Conservation (phyloP, 2,113 vertebrate species). For the Alouatta palliata region DNA sequence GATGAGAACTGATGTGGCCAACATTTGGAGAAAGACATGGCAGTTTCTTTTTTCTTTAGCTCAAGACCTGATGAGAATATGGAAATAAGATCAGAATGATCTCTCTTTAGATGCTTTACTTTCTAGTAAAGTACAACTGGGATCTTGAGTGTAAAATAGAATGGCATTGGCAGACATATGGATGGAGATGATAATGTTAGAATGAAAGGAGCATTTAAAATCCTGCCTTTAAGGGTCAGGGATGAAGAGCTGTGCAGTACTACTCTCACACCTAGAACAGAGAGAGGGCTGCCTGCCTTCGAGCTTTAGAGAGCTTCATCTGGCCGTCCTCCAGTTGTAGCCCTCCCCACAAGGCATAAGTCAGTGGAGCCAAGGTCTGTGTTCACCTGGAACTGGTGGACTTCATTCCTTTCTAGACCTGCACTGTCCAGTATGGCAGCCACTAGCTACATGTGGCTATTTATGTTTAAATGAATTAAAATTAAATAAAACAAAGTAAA, state of each 20-base stretch:
- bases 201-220: neutral
- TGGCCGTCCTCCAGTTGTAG: neutral
- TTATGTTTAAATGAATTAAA: neutral
- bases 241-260: neutral
- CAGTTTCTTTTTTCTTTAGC: neutral
- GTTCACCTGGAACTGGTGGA: too few relatives aligned
- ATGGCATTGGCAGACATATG: neutral
- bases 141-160: neutral
- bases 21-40: neutral
- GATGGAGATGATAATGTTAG: neutral
- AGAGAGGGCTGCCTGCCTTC: accelerated
- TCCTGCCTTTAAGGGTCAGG: neutral
- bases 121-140: neutral
- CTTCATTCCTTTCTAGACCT: neutral
- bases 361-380: neutral
- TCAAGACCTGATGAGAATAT: neutral
- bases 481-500: neutral
- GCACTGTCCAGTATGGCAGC: neutral
- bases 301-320: neutral
- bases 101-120: neutral
- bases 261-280: neutral
- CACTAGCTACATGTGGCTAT: neutral
- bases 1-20: neutral
- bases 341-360: accelerated
- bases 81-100: neutral